Conservation (phyloP, 2,113 vertebrate species). For the Hoplias malabaricus region DNA sequence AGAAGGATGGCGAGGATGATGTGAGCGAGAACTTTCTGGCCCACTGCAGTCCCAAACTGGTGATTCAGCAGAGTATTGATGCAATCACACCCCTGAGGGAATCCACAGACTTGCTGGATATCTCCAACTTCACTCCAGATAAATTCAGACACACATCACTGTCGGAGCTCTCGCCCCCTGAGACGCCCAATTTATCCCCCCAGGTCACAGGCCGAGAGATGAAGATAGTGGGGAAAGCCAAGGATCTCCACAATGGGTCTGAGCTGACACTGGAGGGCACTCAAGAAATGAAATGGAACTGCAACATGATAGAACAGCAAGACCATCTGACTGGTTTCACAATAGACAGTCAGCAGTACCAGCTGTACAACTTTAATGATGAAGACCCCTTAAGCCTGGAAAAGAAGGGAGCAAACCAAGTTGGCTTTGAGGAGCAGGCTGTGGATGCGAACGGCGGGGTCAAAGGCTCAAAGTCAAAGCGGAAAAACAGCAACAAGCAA, state of each 20-base stretch:
- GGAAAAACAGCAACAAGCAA: slow-evolving; percentile 88
- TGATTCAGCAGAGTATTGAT: slow-evolving; percentile 97
- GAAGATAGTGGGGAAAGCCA: slow-evolving; percentile 81
- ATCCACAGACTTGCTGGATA: slow-evolving; percentile 96
- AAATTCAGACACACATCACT: slow-evolving; percentile 96
- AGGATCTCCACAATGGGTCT: slow-evolving; percentile 83
- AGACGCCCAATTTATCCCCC: slow-evolving; percentile 95
- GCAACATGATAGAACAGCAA: slow-evolving; percentile 79
- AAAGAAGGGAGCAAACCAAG: slow-evolving; percentile 80
- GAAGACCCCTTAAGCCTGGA: slow-evolving; percentile 84
- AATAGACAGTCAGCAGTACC: slow-evolving; percentile 89
- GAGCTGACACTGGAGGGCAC: slow-evolving; percentile 77
- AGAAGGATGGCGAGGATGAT: slow-evolving; percentile 93
- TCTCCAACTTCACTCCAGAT: slow-evolving; percentile 98
- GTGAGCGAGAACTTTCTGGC: slow-evolving; percentile 94
- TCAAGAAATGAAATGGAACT: slow-evolving; percentile 91
- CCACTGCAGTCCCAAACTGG: slow-evolving; percentile 97
- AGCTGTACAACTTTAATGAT: slow-evolving; percentile 91
- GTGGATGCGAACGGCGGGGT: slow-evolving; percentile 77
- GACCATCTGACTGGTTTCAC: slow-evolving; percentile 84
- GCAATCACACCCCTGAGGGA: slow-evolving; percentile 94
- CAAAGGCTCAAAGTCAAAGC: slow-evolving; percentile 90
- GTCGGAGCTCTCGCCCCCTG: slow-evolving; percentile 94
- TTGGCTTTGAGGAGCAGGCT: slow-evolving; percentile 83
- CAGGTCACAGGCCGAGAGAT: slow-evolving; percentile 87